Evolutionary conservation across 2,888 invertebrate genomes (phyloP).

Genomic region (Tillus elongatus): DNA sequence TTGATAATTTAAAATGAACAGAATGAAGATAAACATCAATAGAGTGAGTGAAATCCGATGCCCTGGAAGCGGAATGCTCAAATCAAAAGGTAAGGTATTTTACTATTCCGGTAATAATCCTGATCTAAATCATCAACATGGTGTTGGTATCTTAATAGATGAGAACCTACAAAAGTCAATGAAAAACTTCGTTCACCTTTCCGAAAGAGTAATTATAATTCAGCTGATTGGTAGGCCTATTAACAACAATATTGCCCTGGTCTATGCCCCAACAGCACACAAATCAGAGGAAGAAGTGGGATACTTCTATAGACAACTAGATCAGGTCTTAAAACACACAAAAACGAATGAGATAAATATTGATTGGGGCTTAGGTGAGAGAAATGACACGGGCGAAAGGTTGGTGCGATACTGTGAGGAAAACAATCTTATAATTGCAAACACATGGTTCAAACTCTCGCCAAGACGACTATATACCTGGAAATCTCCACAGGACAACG

Average conservation of each 20-base stretch:
- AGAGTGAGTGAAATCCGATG: no score
- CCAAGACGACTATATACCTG: slow-evolving; percentile 2
- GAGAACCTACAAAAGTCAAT: slow-evolving; percentile 3
- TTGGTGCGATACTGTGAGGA: background rate
- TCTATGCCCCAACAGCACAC: no score
- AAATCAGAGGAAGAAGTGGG: no score
- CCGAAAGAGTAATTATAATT: background rate
- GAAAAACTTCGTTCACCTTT: background rate
- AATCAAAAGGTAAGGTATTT: no score
- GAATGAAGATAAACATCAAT: no score
- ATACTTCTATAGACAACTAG: no score
- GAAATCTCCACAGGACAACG: slow-evolving; percentile 1
- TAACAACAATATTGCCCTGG: background rate
- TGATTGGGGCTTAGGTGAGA: slow-evolving; percentile 4
- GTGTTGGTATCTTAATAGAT: slow-evolving; percentile 3
- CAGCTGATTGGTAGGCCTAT: slow-evolving; percentile 2
- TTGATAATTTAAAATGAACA: no score
- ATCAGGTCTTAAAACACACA: no score
- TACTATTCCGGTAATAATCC: slow-evolving; percentile 1
- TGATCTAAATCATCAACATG: background rate
- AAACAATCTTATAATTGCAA: slow-evolving; percentile 1
- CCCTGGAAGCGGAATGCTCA: no score
- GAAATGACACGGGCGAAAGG: slow-evolving; percentile 1
- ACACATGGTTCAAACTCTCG: slow-evolving; percentile 4
- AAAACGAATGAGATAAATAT: slow-evolving; percentile 1